Evolutionary conservation across 2,797 vertebrate genomes (phyloP).

Genomic region (Tarsius wallacei): DNA sequence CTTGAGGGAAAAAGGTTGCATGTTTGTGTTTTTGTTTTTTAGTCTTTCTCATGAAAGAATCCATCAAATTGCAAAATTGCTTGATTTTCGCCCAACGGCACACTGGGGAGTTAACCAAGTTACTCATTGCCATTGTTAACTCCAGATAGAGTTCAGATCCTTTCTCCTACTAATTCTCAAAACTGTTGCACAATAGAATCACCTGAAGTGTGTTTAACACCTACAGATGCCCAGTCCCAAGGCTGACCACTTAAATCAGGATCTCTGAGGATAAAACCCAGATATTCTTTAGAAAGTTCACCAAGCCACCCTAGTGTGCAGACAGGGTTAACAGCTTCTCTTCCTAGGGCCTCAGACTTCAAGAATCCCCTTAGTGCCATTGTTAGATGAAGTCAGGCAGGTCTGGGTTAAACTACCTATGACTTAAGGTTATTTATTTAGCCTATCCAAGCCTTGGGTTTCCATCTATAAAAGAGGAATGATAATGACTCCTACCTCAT

Average conservation of each 20-base stretch:
- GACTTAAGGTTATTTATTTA: not conserved
- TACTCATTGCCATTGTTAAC: not conserved
- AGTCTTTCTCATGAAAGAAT: conserved; percentile 30
- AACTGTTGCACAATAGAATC: not conserved
- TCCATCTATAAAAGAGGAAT: not conserved
- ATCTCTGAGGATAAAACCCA: not conserved
- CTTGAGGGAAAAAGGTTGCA: not conserved
- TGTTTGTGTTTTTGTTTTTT: conserved; percentile 1
- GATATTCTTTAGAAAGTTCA: not conserved
- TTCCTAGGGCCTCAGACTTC: not conserved
- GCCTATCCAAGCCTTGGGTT: not conserved
- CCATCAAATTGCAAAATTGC: conserved; percentile 33
- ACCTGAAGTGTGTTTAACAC: not conserved
- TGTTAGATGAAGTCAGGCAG: not conserved
- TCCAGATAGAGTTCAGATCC: not conserved
- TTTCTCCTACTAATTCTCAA: not conserved
- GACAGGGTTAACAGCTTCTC: not conserved
- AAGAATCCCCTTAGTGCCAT: not conserved
- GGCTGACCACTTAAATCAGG: not conserved
- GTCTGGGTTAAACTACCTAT: not conserved
- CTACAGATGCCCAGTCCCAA: not conserved
- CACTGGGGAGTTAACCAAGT: not conserved
- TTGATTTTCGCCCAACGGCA: not conserved
- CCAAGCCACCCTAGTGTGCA: not conserved
- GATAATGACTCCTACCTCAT: not conserved